Base-by-base conservation (phyloP, 2,797 vertebrate genomes). In the Urosaurus nigricauda region DNA sequence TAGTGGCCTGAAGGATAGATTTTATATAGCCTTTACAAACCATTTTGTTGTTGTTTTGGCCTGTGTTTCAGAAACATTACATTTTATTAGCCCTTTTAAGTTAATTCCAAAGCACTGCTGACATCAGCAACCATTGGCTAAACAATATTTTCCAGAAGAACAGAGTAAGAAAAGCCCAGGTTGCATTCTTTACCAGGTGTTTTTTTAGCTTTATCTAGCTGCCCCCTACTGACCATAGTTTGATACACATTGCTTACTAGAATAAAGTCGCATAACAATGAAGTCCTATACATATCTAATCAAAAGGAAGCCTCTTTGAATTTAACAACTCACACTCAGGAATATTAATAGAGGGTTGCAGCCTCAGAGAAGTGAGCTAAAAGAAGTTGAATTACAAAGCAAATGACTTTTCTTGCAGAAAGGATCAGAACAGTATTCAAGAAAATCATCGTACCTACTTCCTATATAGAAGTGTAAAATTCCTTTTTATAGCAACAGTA, bases 141-240 rank as follows among this genome's bases (percentile, higher is more conserved):
- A 90, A 89, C 85, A 73, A 40, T 35, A 3, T 21, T 81, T 73
- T 63, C 80, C 56, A 73, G 58, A 77, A 24, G 40, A 37, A 74
- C 13, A 4, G 70, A 51, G 16, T 16, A 3, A 63, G 43, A 43
- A 7, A 8, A 84, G 74, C 3, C 77, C 60, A 88, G 88, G 60
- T 21, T 77, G 21, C 17, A 37, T 19, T 68, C 87, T 75, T 90
- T 89, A 91, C 40, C 0, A 24, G 37, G 60, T 19, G 24, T 26
- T 37, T 70, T 77, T 16, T 86, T 1, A 3, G 1, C 24, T 93
- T 91, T 90, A 88, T 58, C 0, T 53, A n/a, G 53, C 37, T 0
- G 92, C 93, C 94, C 90, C 80, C 93, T 79, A 19, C 91, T 71
- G 87, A 47, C 71, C 32, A 24, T 58, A 70, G 32, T 83, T 37